These are phyloP conservation scores for Glyptemys insculpta DNA, from an alignment of 2,797 vertebrate genomes.

Conservation along the genomic window DNA sequence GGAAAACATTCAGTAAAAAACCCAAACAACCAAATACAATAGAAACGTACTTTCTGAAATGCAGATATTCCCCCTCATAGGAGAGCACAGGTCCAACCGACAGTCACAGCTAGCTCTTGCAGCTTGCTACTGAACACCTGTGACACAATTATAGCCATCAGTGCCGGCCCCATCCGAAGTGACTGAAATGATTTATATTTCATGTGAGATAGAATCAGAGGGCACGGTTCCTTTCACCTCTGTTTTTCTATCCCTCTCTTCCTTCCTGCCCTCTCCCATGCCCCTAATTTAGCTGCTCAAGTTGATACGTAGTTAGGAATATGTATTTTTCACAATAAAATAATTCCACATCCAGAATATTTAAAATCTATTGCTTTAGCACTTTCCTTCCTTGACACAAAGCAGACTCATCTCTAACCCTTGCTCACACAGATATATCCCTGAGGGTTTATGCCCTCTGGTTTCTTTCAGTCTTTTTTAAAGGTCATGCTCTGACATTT, in stretches of 20 bases:
- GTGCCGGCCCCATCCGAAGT: background rate
- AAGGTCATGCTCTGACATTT: constrained; percentile 62
- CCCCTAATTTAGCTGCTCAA: background rate
- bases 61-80: background rate
- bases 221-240: accelerated
- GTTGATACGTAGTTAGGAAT: background rate
- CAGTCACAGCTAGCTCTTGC: background rate
- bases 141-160: background rate
- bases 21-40: constrained; percentile 18
- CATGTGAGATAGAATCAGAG: background rate
- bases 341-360: background rate
- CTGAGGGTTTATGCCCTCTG: constrained; percentile 27
- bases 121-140: background rate
- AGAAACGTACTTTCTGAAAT: background rate
- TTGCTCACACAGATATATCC: background rate
- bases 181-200: background rate
- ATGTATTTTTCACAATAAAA: accelerated
- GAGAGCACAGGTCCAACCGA: background rate
- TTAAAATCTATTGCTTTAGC: background rate
- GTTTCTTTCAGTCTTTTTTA: background rate
- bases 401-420: background rate
- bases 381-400: background rate
- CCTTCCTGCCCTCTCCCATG: background rate
- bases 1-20: background rate
- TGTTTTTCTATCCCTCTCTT: background rate